Base-by-base conservation (phyloP, 2,888 invertebrate genomes). In the Tortricodes alternella region DNA sequence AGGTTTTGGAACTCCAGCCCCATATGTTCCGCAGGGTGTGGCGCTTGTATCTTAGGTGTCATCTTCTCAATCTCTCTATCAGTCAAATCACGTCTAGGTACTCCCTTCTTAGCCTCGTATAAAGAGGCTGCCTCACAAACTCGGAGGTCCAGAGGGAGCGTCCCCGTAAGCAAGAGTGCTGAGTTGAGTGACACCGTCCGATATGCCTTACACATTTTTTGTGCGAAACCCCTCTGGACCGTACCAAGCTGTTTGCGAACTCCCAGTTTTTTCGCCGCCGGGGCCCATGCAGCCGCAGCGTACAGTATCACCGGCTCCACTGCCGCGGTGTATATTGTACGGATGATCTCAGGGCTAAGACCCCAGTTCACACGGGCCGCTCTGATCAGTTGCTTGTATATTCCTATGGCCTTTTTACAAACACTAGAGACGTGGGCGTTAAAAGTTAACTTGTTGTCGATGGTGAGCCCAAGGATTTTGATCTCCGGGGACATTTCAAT, bases 361-460 rank as follows among this genome's bases (percentile, higher is more conserved):
- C 23, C 23, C 23, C 23, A 23, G 23, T 1, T 23, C 1, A 23
- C 23, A 2, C 23, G 23, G 1, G 23, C 23, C 7, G 23, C 2
- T 23, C 23, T 23, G 23, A 7, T 7, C 7, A 23, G 23, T 1
- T 23, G 23, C 2, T 23, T 23, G 2, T 23, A 23, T 1, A 23
- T 23, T 6, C 1, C 23, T 7, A 23, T 1, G 1, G 23, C 23
- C 2, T 23, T 23, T 23, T 23, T 1, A 23, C 23, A 23, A 2
- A 7, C 23, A 2, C 7, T 23, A 1, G 23, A 4, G 4, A 23
- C 2, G 2, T 23, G 23, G 4, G 13, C 21, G 1, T 61, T 53
- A 16, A 61, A 63, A 0, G 61, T 61, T 1, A 62, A 34, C n/a
- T 46, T 50, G 1, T 46, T 0, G 35, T 62, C 60, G 0, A 62